Conservation (phyloP, 2,797 vertebrate species). For the Pampus argenteus region DNA sequence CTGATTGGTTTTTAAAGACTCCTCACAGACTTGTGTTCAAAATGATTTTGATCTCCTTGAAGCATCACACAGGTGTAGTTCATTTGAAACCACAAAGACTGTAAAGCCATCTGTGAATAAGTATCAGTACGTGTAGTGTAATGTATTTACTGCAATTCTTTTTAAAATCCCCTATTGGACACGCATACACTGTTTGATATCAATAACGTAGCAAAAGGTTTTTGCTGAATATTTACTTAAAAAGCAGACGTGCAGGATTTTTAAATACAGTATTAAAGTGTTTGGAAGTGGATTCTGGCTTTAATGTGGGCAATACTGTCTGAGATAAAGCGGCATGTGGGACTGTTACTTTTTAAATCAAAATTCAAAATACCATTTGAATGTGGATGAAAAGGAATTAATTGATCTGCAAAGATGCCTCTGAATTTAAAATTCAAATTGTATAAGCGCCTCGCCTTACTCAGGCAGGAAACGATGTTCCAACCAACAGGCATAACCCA, state of each 20-base stretch:
- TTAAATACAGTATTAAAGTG: not conserved
- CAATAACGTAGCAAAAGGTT: conserved; percentile 30
- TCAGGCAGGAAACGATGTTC: too few species aligned
- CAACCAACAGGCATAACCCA: not conserved
- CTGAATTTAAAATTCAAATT: not conserved
- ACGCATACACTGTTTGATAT: conserved; percentile 7
- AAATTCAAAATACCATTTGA: not conserved
- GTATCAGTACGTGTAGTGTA: not conserved
- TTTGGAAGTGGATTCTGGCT: not conserved
- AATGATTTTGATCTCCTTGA: not conserved
- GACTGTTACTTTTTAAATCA: too few species aligned
- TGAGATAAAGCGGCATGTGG: not conserved
- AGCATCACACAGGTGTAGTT: not conserved
- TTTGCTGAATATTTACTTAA: not conserved
- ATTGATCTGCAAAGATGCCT: not conserved
- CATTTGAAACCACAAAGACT: not conserved
- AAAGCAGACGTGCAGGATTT: not conserved
- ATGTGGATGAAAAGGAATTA: not conserved
- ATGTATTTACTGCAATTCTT: not conserved
- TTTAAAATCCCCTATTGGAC: not conserved
- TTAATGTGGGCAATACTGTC: not conserved
- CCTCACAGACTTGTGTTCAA: not conserved
- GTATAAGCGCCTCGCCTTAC: not conserved
- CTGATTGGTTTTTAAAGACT: conserved; percentile 1
- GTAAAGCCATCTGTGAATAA: not conserved